phyloP scores from a whole-genome alignment of 2,797 vertebrate genomes.

The Macroramphosus scolopax region DNA sequence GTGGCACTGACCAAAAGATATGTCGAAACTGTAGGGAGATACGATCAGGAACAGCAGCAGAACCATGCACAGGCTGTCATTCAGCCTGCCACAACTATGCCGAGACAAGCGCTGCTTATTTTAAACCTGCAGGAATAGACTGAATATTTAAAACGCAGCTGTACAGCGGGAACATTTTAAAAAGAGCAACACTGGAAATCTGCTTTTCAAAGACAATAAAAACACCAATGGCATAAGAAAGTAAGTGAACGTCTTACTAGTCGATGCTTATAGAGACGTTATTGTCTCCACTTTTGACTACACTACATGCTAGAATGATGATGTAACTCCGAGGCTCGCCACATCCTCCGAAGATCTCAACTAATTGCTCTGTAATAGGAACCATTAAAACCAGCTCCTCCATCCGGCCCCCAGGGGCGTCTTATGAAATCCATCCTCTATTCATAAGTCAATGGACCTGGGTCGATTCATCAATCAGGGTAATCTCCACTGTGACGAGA shows the following conservation, averaged over 20 bases:
- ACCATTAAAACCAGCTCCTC: constrained; percentile 45
- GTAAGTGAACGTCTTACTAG: no score
- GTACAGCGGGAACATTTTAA: no score
- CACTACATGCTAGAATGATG: no score
- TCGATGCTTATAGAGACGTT: no score
- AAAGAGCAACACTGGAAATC: background rate
- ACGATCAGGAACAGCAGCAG: background rate
- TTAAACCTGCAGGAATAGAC: background rate
- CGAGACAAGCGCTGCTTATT: constrained; percentile 1
- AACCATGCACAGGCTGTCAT: background rate
- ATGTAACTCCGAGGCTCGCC: background rate
- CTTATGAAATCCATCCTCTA: constrained; percentile 63
- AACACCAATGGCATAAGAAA: constrained; percentile 6
- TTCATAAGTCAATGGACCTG: constrained; percentile 64
- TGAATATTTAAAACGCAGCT: background rate
- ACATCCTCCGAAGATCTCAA: constrained; percentile 28
- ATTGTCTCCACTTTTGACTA: no score
- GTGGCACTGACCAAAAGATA: background rate
- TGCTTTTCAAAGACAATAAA: background rate
- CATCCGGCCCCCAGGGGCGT: constrained; percentile 39
- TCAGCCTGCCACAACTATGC: constrained; percentile 1
- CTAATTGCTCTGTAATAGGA: constrained; percentile 63
- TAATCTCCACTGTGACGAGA: no score
- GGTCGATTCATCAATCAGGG: no score
- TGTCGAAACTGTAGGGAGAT: background rate